Evolutionary conservation across 2,888 invertebrate species (phyloP), one percentile per base, ranked within the genome.

Genomic region (Pachymerium ferrugineum): DNA sequence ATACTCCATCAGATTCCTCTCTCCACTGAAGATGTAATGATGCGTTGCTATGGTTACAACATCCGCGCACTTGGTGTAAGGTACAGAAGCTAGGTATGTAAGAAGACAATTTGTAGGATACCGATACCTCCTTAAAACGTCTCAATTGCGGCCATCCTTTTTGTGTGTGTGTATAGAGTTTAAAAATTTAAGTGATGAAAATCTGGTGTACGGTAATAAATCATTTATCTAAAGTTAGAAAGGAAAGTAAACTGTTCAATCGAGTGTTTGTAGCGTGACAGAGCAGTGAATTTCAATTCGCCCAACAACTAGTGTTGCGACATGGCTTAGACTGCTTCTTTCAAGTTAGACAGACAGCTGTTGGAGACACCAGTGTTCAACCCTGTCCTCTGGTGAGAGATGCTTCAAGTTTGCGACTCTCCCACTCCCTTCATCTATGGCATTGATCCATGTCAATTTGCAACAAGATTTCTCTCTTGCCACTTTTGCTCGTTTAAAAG

Each of bases 321-420:
- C 54, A 54, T 25, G 54, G 54, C 1, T 54, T 54, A 28, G 22
- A 25, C 54, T 54, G 54, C 54, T 54, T 54, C 54, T 54, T 54
- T 54, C 54, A 54, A 54, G 1, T 28, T 54, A 54, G 54, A 54
- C 54, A 54, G 54, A 54, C 54, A 54, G 54, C 54, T 54, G 54
- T 25, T 54, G 1, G 54, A 54, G 14, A 14, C 25, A 25, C 22
- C 25, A 54, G 54, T 22, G 54, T 54, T 54, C 54, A 54, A 25
- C 54, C 54, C 54, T 54, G 54, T 54, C 54, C 54, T 54, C 54
- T 54, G 25, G 54, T 54, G 54, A 54, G 54, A 54, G 54, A 54
- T 54, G 54, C 54, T 54, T 54, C 54, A 54, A 54, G 54, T 54
- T 54, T 54, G n/a, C 54, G 22, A 4, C 25, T 54, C 54, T 54